Evolutionary conservation across 64 coral and sea anemone species (phyloP).

Genomic region (Porites lutea): DNA sequence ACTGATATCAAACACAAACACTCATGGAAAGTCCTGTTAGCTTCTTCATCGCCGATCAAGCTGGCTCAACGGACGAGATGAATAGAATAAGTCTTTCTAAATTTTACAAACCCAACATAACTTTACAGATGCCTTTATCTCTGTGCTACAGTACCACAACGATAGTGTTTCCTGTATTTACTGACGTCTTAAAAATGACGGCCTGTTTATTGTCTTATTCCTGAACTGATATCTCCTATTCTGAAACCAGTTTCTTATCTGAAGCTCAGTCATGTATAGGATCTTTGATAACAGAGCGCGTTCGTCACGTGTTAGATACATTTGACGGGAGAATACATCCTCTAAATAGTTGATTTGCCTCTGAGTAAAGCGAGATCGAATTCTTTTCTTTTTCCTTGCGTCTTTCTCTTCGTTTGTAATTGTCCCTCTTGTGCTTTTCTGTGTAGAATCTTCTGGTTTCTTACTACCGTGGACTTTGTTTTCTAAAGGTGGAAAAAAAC

Average conservation of each 20-base stretch:
- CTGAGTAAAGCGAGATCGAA: slow-evolving; percentile 73
- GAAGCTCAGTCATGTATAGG: slow-evolving; percentile 80
- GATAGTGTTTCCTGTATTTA: neutral
- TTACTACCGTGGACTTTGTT: neutral
- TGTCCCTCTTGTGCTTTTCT: neutral
- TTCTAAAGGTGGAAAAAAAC: neutral
- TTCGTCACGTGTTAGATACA: slow-evolving; percentile 87
- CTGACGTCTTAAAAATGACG: slow-evolving; percentile 43
- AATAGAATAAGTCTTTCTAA: too few relatives aligned
- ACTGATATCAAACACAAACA: too few relatives aligned
- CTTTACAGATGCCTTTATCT: too few relatives aligned
- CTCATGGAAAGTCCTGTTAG: too few relatives aligned
- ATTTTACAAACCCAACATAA: too few relatives aligned
- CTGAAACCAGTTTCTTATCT: slow-evolving; percentile 96
- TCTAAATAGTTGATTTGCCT: slow-evolving; percentile 76
- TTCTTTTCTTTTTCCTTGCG: slow-evolving; percentile 54
- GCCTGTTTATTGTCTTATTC: slow-evolving; percentile 23
- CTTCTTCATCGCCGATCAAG: too few relatives aligned
- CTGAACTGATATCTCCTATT: slow-evolving; percentile 91
- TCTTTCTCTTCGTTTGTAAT: neutral
- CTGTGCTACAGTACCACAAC: too few relatives aligned
- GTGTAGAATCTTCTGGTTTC: neutral
- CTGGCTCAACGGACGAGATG: too few relatives aligned
- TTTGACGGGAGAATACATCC: slow-evolving; percentile 77
- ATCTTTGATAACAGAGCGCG: slow-evolving; percentile 66